Evolutionary conservation across 2,888 invertebrate genomes (phyloP), one percentile per base, ranked within the genome.

Genomic region (Theristus sp.): DNA sequence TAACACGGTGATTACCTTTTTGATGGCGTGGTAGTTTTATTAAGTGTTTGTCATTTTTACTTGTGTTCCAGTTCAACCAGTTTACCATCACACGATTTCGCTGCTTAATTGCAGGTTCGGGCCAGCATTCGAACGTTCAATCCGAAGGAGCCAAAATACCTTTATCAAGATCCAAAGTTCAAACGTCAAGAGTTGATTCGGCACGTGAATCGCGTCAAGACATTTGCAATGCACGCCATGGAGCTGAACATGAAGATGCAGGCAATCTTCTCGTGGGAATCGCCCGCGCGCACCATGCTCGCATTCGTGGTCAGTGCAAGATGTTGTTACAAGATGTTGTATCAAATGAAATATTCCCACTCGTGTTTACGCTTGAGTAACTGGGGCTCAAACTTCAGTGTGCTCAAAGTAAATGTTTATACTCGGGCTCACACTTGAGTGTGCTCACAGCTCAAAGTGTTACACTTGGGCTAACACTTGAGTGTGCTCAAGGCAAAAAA

Each of bases 251-350:
- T 88, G 77, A 87, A 89, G 74, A 81, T 94, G 66, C 88, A 91
- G 80, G 89, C 89, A 75, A 93, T 91, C 75, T 90, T 93, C 73
- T 88, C 91, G 76, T 98, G 96, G 96, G 91, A 96, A 72, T 91
- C 87, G 3, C 85, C 85, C 60, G 74, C 86, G 49, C 81, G 87
- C 66, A 91, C 89, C 66, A 81, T 86, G 67, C 76, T 86, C 53
- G 89, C 91, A 1, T 82, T 96, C 58, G 76, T 86, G 26, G 78
- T 77, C 68, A 72, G 73, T 71, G 13, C 13, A 22, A 38, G 17
- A 6, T 17, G 6, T 13, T 38, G 6, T 38, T 38, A 13, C 10
- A 38, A 6, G 17, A 17, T 38, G 6, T 38, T 38, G 38, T 38
- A 13, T 17, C 10, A 38, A 38, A 38, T 38, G 6, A 38, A n/a